phyloP scores from a whole-genome alignment of 2,888 invertebrate genomes.

The Tetrapedia diversipes region DNA sequence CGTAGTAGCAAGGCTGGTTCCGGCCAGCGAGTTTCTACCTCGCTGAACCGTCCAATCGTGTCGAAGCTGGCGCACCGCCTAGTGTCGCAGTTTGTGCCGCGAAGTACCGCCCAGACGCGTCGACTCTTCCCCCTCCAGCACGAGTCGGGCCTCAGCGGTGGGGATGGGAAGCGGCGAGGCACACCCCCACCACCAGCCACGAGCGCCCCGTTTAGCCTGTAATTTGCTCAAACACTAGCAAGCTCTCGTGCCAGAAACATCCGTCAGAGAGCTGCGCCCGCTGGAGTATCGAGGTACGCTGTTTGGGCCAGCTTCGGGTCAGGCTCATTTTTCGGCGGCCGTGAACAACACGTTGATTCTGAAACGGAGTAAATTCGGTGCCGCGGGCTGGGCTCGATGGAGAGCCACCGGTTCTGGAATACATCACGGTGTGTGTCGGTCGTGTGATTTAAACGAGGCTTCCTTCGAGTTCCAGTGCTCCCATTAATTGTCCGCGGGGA shows the following conservation, averaged over 20 bases:
- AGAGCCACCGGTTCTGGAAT: constrained; percentile 31
- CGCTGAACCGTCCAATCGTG: constrained; percentile 66
- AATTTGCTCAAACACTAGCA: constrained; percentile 83
- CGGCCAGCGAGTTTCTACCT: constrained; percentile 32
- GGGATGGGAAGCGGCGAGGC: constrained; percentile 52
- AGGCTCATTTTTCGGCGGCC: constrained; percentile 16
- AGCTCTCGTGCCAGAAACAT: constrained; percentile 81
- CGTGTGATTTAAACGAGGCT: constrained; percentile 6
- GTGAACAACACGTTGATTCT: neutral
- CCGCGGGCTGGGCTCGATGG: constrained; percentile 27
- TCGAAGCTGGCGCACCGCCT: constrained; percentile 63
- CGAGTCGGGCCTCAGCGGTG: neutral
- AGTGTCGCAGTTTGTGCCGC: constrained; percentile 13
- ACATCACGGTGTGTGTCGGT: constrained; percentile 47
- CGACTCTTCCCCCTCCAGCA: constrained; percentile 60
- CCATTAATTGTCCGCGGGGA: constrained; percentile 4
- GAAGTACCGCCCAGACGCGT: constrained; percentile 57
- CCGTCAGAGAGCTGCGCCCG: constrained; percentile 67
- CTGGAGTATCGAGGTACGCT: constrained; percentile 26
- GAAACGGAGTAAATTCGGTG: constrained; percentile 3
- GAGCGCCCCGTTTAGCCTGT: constrained; percentile 80
- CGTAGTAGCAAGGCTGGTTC: constrained; percentile 39
- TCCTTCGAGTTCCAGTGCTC: constrained; percentile 10
- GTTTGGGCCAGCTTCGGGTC: neutral
- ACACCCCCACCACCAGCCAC: constrained; percentile 70